Evolutionary conservation across 2,797 vertebrate species (phyloP), one percentile per base, ranked within the genome.

Genomic region (Sebastes itinus): DNA sequence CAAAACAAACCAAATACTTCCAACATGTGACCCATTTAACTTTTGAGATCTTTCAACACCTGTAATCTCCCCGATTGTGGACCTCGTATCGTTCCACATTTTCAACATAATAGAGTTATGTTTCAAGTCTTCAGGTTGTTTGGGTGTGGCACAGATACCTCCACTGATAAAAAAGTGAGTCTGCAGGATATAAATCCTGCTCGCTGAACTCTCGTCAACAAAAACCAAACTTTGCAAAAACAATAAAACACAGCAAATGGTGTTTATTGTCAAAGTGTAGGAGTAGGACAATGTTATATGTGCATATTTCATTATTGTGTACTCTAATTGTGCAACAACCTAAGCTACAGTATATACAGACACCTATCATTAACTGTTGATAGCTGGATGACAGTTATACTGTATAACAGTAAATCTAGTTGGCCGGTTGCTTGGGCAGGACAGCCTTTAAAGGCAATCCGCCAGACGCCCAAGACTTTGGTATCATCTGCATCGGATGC

Each of bases 321-420:
- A 87, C 85, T 93, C 92, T 94, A 95, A 88, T 87, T 95, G 94
- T 95, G 94, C 93, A 91, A 94, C 93, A 92, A 93, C 87, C 94
- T 94, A 95, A 93, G 92, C 93, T 95, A 95, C 93, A 93, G 92
- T 95, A 95, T 95, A 93, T 95, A 95, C 94, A 95, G 90, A 94
- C 89, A 94, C 86, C 89, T 91, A 92, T 92, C 91, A 88, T 92
- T 87, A 88, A 84, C 92, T 87, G 93, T 71, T 92, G 91, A 93
- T 91, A 90, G 89, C 91, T 91, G 91, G 89, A 89, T 91, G 90
- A 93, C 90, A 89, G 92, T 93, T 91, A 92, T 94, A 95, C 94
- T 95, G 94, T 95, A 95, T 95, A 94, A 95, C 94, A 95, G 94
- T 94, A 94, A 94, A 92, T 94, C 92, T 92, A 92, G 91, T 85